Percentiles rank a stretch among this genome's conserved stretches.
These are phyloP conservation scores for Oscheius myriophilus DNA, from an alignment of 2,888 invertebrate species.

Conservation along the genomic window DNA sequence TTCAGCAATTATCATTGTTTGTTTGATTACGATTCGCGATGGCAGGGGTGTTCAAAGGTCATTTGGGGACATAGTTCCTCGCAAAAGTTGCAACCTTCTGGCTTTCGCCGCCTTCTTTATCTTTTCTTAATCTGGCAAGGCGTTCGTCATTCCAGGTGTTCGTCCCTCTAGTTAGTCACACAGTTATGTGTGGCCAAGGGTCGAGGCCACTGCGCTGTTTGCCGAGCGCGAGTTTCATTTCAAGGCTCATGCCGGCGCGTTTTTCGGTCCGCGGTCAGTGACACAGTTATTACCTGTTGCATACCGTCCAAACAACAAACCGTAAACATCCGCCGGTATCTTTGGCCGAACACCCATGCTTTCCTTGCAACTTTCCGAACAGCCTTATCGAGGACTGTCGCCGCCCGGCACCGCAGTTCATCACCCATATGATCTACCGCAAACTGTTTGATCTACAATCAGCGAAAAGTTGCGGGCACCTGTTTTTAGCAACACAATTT, in stretches of 20 bases:
- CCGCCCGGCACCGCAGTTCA: conserved; percentile 12
- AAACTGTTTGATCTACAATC: too few species aligned
- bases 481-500: too few species aligned
- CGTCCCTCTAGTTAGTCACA: too few species aligned
- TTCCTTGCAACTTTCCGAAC: conserved; percentile 14
- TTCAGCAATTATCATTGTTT: not conserved
- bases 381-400: conserved; percentile 21
- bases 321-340: conserved; percentile 21
- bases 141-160: too few species aligned
- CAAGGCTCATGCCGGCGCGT: conserved; percentile 7
- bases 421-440: too few species aligned
- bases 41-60: not conserved
- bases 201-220: conserved; percentile 18
- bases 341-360: not conserved
- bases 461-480: too few species aligned
- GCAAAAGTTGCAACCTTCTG: not conserved
- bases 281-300: not conserved
- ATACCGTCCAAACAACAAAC: conserved; percentile 9
- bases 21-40: not conserved
- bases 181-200: not conserved
- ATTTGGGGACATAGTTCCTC: not conserved
- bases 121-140: too few species aligned
- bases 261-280: not conserved
- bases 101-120: too few species aligned
- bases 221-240: conserved; percentile 22